Base-by-base conservation (phyloP, 2,888 invertebrate species). In the Acanthopleura granulata region DNA sequence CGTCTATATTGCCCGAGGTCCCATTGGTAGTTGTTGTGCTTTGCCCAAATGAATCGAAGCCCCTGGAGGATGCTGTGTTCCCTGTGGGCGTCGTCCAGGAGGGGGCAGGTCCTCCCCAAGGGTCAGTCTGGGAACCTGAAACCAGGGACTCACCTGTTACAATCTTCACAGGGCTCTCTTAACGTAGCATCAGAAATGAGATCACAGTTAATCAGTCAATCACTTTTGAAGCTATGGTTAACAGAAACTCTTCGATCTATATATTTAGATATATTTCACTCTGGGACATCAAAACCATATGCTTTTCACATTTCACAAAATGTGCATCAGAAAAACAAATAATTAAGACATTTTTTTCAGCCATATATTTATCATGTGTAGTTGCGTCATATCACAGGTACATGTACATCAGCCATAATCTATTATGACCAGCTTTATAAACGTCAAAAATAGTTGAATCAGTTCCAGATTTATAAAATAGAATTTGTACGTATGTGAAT, bases 41-140 rank as follows among this genome's bases (percentile, higher is more conserved):
- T 1, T 40, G 40, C 40, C 40, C 40, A 40, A 66, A 66, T 16
- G 66, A 22, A 25, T 66, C 66, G 25, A 66, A 66, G 4, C 66
- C 66, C 4, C 66, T 27, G 1, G 66, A 3, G 6, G 66, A 22
- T n/a, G 40, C 27, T 75, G 72, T 70, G 74, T 57, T 57, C 1
- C 18, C 73, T 74, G 78, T 49, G n/a, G 73, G 57, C n/a, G 77
- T 66, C 62, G 76, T 76, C 80, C 80, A 78, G 27, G 79, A 78
- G 27, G 74, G 74, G 27, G 72, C 74, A 22, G 87, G 83, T 62
- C 93, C 92, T 49, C 94, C 94, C 96, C 96, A 96, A 4, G 95
- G 95, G 92, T 96, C 95, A 91, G 79, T 73, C 30, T 77, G 57
- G 14, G 78, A 71, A 70, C 71, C 71, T 74, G 74, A 61, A 74